Conservation (phyloP, 2,797 vertebrate species). For the Lerista edwardsae region DNA sequence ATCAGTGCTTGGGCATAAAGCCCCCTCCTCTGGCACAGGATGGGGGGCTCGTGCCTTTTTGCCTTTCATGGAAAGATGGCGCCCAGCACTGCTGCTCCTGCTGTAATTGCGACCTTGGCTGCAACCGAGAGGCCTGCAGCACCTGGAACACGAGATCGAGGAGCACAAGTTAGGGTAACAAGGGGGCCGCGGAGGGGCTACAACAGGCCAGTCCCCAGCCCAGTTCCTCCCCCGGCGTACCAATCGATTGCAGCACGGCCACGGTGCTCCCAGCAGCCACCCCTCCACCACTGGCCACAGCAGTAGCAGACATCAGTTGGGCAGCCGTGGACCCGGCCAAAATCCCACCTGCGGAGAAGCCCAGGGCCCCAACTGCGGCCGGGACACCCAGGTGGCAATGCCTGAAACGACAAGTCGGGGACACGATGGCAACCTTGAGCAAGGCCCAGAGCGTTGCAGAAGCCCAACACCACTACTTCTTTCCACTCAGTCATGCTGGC, state of each 20-base stretch:
- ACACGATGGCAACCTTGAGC: too few relatives aligned
- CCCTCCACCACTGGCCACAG: background rate
- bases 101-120: fast-evolving
- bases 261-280: slow-evolving; percentile 17
- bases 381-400: background rate
- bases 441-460: too few relatives aligned
- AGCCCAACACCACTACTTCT: too few relatives aligned
- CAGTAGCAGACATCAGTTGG: slow-evolving; percentile 21
- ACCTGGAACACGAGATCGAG: background rate
- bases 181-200: too few relatives aligned
- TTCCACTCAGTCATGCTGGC: too few relatives aligned
- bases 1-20: too few relatives aligned
- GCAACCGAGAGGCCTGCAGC: background rate
- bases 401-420: background rate
- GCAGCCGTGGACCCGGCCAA: background rate
- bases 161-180: background rate
- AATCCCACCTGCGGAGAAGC: background rate
- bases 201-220: fast-evolving
- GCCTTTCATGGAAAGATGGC: background rate
- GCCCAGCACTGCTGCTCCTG: background rate
- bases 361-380: fast-evolving
- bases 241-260: background rate
- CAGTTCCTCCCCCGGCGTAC: background rate
- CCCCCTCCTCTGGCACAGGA: too few relatives aligned
- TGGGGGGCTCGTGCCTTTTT: too few relatives aligned